Evolutionary conservation across 92 coral and sea anemone species (phyloP).

Genomic region (Chrysogorgia sp.): DNA sequence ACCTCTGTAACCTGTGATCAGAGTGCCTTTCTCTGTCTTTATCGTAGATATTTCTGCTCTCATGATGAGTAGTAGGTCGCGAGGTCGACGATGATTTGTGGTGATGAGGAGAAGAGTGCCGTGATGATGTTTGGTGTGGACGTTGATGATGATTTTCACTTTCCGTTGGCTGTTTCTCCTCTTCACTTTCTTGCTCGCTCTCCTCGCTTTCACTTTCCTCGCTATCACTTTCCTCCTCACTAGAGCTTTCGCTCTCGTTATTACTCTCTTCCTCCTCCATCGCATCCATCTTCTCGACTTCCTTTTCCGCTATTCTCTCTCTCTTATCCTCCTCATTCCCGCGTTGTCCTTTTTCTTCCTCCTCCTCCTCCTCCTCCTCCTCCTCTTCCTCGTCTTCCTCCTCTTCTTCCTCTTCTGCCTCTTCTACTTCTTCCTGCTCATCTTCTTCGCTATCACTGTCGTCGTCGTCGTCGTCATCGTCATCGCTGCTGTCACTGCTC

Average conservation of each 20-base stretch:
- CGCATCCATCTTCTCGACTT: constrained; percentile 28
- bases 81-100: constrained; percentile 75
- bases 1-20: neutral
- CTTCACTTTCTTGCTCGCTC: constrained; percentile 22
- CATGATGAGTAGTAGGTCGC: constrained; percentile 66
- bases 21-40: neutral
- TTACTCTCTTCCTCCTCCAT: constrained; percentile 47
- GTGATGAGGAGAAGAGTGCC: constrained; percentile 64
- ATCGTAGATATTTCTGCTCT: neutral
- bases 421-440: constrained; percentile 26
- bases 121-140: constrained; percentile 51
- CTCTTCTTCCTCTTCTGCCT: constrained; percentile 40
- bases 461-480: constrained; percentile 21
- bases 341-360: constrained; percentile 3
- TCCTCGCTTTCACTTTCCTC: constrained; percentile 40
- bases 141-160: constrained; percentile 58
- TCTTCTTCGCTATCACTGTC: constrained; percentile 45
- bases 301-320: neutral
- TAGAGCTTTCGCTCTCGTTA: constrained; percentile 43
- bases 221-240: constrained; percentile 49
- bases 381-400: constrained; percentile 41
- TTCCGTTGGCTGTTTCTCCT: constrained; percentile 60
- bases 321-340: constrained; percentile 1
- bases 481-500: constrained; percentile 42
- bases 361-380: constrained; percentile 54